Evolutionary conservation across 30 jellyfish, hydroid and myxozoan species (phyloP), one percentile per base, ranked within the genome.

Genomic region (Nemopilema nomurai): DNA sequence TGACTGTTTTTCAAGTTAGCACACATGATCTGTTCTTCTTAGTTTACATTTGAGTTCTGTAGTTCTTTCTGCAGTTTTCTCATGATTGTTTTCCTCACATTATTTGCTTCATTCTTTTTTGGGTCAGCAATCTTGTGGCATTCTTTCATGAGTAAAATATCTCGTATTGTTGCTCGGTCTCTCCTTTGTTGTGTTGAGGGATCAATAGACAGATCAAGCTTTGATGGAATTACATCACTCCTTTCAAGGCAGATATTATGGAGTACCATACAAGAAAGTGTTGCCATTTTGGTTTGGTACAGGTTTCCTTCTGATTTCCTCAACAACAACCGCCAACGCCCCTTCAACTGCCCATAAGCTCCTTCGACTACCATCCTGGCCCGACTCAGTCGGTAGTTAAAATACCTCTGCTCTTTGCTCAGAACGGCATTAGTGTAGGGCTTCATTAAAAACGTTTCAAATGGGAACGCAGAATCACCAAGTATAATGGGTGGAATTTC

Each of bases 351-450:
- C 23, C 92, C 96, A 88, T 64, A 88, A 28, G 96, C 92, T 24
- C 96, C 91, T 80, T 90, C 95, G 23, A 85, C 81, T 21, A 74
- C 94, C 91, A 90, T 67, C 28, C 91, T n/a, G 57, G 97, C 97
- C 28, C 97, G 94, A 70, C 97, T 82, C 67, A 77, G 87, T 82
- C 97, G 27, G 82, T 89, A 89, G 82, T 89, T 82, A 80, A 89
- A 89, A 74, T 89, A 69, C 33, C 90, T 32, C 89, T 89, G n/a
- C n/a, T n/a, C n/a, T n/a, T n/a, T n/a, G n/a, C n/a, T n/a, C n/a
- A n/a, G n/a, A n/a, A n/a, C n/a, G n/a, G n/a, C n/a, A n/a, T n/a
- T n/a, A n/a, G n/a, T n/a, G n/a, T n/a, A n/a, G n/a, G n/a, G n/a
- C n/a, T n/a, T n/a, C n/a, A n/a, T n/a, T n/a, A n/a, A n/a, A n/a